phyloP scores from a whole-genome alignment of 2,888 invertebrate genomes.

The Chloromyia formosa region DNA sequence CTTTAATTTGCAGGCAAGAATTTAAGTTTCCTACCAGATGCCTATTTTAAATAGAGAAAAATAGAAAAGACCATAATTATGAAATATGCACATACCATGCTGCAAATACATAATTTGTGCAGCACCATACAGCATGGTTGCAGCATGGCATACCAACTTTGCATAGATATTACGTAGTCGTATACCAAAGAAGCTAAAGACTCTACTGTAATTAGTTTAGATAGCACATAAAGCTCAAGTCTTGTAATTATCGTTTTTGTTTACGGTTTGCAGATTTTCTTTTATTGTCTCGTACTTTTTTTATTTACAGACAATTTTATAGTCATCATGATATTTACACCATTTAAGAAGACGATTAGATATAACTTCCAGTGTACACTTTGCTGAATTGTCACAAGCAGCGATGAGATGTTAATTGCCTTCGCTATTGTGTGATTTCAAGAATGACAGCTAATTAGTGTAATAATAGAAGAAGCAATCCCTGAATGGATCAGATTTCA shows the following conservation, averaged over 20 bases:
- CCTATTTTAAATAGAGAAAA: background rate
- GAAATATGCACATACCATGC: background rate
- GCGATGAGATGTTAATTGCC: background rate
- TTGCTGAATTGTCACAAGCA: background rate
- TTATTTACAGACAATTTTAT: background rate
- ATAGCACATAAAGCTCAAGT: background rate
- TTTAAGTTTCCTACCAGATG: background rate
- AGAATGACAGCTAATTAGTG: too few relatives aligned
- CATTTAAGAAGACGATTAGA: background rate
- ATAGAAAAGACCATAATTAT: conserved; percentile 7
- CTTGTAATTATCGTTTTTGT: background rate
- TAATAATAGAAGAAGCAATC: too few relatives aligned
- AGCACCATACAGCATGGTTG: background rate
- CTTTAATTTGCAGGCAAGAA: background rate
- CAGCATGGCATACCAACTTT: background rate
- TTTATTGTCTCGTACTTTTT: background rate
- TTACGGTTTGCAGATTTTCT: background rate
- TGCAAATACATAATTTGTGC: background rate
- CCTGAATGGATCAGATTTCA: too few relatives aligned
- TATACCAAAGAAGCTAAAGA: too few relatives aligned
- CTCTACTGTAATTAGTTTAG: background rate
- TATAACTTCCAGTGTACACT: background rate
- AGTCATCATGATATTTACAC: too few relatives aligned
- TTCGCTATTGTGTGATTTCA: background rate
- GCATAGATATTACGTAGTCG: too few relatives aligned